Conservation (phyloP, 2,113 vertebrate species). For the Mugil cephalus region DNA sequence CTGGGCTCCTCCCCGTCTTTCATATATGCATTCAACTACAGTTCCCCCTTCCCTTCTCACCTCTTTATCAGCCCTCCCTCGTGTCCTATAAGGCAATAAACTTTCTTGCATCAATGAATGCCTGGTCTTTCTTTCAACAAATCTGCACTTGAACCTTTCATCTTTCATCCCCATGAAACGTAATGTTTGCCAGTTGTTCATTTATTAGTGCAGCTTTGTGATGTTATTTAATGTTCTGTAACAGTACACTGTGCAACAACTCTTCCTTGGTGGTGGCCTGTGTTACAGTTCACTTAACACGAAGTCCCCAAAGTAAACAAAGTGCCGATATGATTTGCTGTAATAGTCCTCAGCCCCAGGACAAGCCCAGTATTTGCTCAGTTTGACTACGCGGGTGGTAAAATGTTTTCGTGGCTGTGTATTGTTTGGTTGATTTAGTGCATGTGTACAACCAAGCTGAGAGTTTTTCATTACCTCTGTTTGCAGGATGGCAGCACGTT, state of each 20-base stretch:
- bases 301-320: constrained; percentile 40
- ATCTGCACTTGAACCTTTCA: too few relatives aligned
- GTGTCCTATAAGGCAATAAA: too few relatives aligned
- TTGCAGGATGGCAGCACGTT: constrained; percentile 99
- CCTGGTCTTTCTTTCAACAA: too few relatives aligned
- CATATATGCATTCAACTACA: too few relatives aligned
- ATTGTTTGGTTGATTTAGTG: constrained; percentile 31
- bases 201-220: constrained; percentile 5
- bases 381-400: constrained; percentile 9
- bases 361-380: constrained; percentile 30
- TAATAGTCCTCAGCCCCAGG: constrained; percentile 13
- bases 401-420: constrained; percentile 15
- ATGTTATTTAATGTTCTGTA: constrained; percentile 18
- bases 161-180: background rate
- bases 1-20: too few relatives aligned
- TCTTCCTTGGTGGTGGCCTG: constrained; percentile 17
- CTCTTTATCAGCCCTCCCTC: too few relatives aligned
- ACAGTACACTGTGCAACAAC: constrained; percentile 8
- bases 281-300: constrained; percentile 22
- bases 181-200: constrained; percentile 15
- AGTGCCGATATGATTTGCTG: constrained; percentile 34
- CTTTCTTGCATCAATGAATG: too few relatives aligned
- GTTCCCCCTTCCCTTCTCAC: too few relatives aligned
- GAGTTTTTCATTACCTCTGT: constrained; percentile 89
- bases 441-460: constrained; percentile 1